Base-by-base conservation (phyloP, 2,797 vertebrate genomes). In the Capromys pilorides region DNA sequence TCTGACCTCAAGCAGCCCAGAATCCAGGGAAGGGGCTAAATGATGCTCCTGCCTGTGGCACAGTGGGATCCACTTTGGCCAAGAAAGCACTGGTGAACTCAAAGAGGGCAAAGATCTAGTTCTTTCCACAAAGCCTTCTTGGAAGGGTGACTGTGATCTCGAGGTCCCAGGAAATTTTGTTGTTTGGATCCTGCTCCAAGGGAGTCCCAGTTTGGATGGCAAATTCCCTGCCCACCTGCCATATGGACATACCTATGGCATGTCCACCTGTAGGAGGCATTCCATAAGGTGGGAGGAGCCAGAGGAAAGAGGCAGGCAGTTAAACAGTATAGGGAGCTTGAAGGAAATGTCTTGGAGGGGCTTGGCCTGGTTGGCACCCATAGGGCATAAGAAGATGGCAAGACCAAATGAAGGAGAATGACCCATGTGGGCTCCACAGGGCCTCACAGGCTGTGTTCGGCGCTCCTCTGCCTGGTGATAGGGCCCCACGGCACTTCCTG, bases 341-440 rank as follows among this genome's bases (percentile, higher is more conserved):
- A 14, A 39, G 54, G 18, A 31, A 45, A 71, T 0, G 10, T 39
- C 22, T 6, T 62, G 31, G 54, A 39, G 73, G 36, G n/a, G 49
- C 36, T 39, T 26, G 14, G 18, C 39, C 41, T 31, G 10, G 11
- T 1, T 5, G n/a, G 36, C 51, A 11, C 39, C 22, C 71, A 51
- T 33, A 21, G 66, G 54, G 28, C 12, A 16, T 0, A 16, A n/a
- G 61, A 41, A 0, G 54, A 49, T n/a, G 6, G 21, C 6, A 14
- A 73, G 41, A 41, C n/a, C 5, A 80, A 62, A n/a, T 0, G 9
- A 22, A 36, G 64, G 5, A 49, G 49, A 31, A 66, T 16, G n/a
- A 66, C 12, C 22, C 0, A 0, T 0, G 14, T n/a, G 26, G 45
- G 59, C 1, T 49, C 12, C 45, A 21, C 39, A 39, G 2, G 22